phyloP scores from a whole-genome alignment of 2,888 invertebrate genomes.

The Drosophila affinis region DNA sequence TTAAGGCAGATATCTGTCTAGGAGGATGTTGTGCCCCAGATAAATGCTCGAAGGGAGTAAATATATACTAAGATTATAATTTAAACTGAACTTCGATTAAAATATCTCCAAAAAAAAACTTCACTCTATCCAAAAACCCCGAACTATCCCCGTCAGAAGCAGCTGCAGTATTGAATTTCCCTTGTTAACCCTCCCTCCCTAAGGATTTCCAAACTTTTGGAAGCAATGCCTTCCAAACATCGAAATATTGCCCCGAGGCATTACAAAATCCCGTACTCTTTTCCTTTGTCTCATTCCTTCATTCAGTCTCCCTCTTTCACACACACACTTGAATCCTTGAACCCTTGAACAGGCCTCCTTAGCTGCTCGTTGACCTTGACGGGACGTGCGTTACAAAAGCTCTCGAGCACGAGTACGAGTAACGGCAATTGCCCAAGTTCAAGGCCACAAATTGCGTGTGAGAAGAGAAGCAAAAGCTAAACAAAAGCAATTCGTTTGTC shows the following conservation, averaged over 20 bases:
- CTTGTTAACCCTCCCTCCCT: neutral
- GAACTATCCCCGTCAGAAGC: neutral
- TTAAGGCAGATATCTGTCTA: too few relatives aligned
- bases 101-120: neutral
- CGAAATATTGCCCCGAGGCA: neutral
- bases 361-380: too few relatives aligned
- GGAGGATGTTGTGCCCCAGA: too few relatives aligned
- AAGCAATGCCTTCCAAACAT: neutral
- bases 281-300: neutral
- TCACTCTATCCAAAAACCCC: neutral
- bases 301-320: neutral
- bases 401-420: neutral
- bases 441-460: constrained; percentile 38
- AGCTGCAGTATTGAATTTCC: neutral
- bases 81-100: too few relatives aligned
- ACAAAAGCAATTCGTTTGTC: constrained; percentile 20
- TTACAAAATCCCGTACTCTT: neutral
- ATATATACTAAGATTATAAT: too few relatives aligned
- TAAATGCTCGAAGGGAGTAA: too few relatives aligned
- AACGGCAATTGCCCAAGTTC: constrained; percentile 38
- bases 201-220: neutral
- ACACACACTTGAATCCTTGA: constrained; percentile 29
- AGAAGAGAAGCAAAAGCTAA: neutral
- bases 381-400: neutral
- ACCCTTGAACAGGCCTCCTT: constrained; percentile 12